phyloP scores from a whole-genome alignment of 2,888 invertebrate species.

The Sphaeridia pumilis region DNA sequence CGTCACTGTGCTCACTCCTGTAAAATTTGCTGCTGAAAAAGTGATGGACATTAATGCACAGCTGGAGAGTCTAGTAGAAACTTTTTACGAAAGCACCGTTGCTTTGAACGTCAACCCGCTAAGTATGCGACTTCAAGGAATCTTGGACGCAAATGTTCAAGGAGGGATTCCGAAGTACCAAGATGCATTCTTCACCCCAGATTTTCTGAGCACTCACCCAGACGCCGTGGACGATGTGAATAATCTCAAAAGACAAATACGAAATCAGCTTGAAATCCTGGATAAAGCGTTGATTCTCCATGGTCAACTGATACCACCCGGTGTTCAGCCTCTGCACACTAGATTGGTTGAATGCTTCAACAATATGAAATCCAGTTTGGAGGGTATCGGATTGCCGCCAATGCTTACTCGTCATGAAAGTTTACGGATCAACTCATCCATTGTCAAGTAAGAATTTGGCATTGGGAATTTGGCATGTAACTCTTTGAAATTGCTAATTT shows the following conservation, averaged over 20 bases:
- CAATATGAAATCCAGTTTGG: slow-evolving; percentile 58
- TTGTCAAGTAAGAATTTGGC: slow-evolving; percentile 17
- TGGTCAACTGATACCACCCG: slow-evolving; percentile 69
- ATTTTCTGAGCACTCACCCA: slow-evolving; percentile 10
- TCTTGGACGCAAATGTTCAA: slow-evolving; percentile 92
- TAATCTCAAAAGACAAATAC: slow-evolving; percentile 5
- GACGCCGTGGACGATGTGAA: slow-evolving; percentile 12
- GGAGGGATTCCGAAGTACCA: slow-evolving; percentile 91
- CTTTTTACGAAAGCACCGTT: slow-evolving; percentile 53
- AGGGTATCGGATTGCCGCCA: slow-evolving; percentile 33
- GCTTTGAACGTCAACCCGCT: slow-evolving; percentile 78
- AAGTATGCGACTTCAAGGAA: slow-evolving; percentile 71
- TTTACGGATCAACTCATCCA: slow-evolving; percentile 5
- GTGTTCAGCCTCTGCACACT: slow-evolving; percentile 79
- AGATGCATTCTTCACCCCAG: slow-evolving; percentile 70
- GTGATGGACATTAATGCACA: slow-evolving; percentile 82
- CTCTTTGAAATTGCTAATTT: no score
- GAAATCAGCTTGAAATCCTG: slow-evolving; percentile 10
- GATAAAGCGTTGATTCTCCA: slow-evolving; percentile 47
- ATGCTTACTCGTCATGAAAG: slow-evolving; percentile 5
- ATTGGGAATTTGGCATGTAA: no score
- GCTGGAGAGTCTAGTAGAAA: slow-evolving; percentile 62
- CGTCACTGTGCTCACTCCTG: slow-evolving; percentile 66
- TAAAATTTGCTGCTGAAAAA: slow-evolving; percentile 85
- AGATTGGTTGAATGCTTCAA: slow-evolving; percentile 76